Evolutionary conservation across 2,797 vertebrate species (phyloP).

Genomic region (Botia kubotai): DNA sequence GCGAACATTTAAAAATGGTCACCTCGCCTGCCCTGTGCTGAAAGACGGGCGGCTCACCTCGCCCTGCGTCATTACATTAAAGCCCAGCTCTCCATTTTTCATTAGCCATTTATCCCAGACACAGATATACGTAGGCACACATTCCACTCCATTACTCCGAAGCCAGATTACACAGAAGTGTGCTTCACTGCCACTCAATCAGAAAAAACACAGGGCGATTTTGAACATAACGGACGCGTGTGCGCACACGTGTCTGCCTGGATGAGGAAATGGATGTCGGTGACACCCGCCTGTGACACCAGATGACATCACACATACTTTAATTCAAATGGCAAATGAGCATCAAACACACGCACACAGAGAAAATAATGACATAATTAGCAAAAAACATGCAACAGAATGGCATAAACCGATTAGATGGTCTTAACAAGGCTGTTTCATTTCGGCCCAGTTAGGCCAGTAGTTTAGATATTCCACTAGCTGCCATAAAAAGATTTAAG

Average conservation of each 20-base stretch:
- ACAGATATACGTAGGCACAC: slow-evolving; percentile 1
- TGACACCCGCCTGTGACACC: slow-evolving; percentile 14
- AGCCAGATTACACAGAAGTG: slow-evolving; percentile 27
- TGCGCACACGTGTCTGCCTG: neutral
- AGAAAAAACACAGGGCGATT: neutral
- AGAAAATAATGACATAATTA: slow-evolving; percentile 28
- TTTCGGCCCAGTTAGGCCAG: neutral
- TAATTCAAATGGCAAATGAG: slow-evolving; percentile 40
- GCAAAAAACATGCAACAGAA: slow-evolving; percentile 23
- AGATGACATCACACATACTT: slow-evolving; percentile 30
- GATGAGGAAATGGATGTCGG: slow-evolving; percentile 1
- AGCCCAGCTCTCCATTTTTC: slow-evolving; percentile 45
- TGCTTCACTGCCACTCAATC: slow-evolving; percentile 36
- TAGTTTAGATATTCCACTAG: no score
- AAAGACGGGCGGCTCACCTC: neutral
- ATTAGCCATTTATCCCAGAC: slow-evolving; percentile 47
- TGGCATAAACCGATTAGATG: neutral
- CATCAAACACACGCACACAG: neutral
- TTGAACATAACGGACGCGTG: neutral
- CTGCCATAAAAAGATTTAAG: no score
- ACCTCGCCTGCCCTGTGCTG: neutral
- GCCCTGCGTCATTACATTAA: slow-evolving; percentile 29
- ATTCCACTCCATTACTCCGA: slow-evolving; percentile 40
- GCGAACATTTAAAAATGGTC: slow-evolving; percentile 14
- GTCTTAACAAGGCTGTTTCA: neutral